Evolutionary conservation across 2,797 vertebrate genomes (phyloP).

Genomic region (Diplodus puntazzo): DNA sequence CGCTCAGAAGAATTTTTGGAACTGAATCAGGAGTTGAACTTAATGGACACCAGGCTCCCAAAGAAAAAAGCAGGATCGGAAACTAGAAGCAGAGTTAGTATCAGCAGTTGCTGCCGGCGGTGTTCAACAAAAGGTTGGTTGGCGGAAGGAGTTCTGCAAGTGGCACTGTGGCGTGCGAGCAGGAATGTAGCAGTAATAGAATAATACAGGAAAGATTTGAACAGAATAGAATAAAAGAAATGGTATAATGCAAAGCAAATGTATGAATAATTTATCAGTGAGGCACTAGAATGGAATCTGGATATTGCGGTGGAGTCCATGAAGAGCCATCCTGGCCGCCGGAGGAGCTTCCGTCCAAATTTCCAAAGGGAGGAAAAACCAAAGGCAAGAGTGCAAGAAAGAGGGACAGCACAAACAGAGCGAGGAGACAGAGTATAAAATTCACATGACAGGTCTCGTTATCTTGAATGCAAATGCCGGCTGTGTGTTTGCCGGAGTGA

Average conservation of each 20-base stretch:
- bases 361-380: slow-evolving; percentile 51
- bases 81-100: slow-evolving; percentile 26
- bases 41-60: slow-evolving; percentile 2
- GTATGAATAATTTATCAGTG: slow-evolving; percentile 44
- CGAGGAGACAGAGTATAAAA: slow-evolving; percentile 80
- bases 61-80: slow-evolving; percentile 27
- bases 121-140: slow-evolving; percentile 34
- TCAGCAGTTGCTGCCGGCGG: slow-evolving; percentile 33
- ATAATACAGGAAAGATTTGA: slow-evolving; percentile 8
- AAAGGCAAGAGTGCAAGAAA: slow-evolving; percentile 64
- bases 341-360: slow-evolving; percentile 65
- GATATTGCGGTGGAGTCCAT: slow-evolving; percentile 48
- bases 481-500: slow-evolving; percentile 81
- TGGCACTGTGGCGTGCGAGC: background rate
- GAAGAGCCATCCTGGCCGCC: slow-evolving; percentile 39
- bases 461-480: slow-evolving; percentile 83
- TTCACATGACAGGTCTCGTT: slow-evolving; percentile 83
- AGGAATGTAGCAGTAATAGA: slow-evolving; percentile 3
- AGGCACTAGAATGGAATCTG: slow-evolving; percentile 33
- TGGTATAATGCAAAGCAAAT: slow-evolving; percentile 26
- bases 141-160: slow-evolving; percentile 29
- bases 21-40: slow-evolving; percentile 49
- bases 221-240: slow-evolving; percentile 10
- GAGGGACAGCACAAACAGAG: slow-evolving; percentile 69
- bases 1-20: slow-evolving; percentile 33